These are phyloP conservation scores for Eptesicus fuscus DNA, from an alignment of 2,113 vertebrate genomes.

Conservation along the genomic window DNA sequence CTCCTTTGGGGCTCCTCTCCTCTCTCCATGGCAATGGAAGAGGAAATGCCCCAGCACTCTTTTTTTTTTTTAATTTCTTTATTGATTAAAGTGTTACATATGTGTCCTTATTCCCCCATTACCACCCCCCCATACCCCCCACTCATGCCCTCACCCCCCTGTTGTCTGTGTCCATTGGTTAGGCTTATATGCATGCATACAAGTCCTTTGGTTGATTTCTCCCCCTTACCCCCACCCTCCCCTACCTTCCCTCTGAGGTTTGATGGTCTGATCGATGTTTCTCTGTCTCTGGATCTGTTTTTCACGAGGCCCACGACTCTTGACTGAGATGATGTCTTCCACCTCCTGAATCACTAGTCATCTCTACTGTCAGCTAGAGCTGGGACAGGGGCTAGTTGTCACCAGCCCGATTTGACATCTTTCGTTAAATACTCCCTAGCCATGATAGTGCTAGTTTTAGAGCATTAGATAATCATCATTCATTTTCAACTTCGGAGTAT, in stretches of 20 bases:
- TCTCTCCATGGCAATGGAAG: not conserved
- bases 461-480: conserved; percentile 1
- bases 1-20: not conserved
- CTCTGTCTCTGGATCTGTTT: too few relatives aligned
- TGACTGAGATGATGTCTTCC: not conserved
- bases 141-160: too few relatives aligned
- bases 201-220: too few relatives aligned
- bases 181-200: too few relatives aligned
- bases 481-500: not conserved
- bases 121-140: too few relatives aligned
- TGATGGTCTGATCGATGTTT: too few relatives aligned
- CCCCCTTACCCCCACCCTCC: too few relatives aligned
- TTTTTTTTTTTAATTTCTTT: too few relatives aligned
- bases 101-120: too few relatives aligned
- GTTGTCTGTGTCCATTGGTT: too few relatives aligned
- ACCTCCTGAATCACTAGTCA: not conserved
- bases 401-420: not conserved
- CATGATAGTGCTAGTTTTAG: not conserved
- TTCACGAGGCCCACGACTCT: not conserved
- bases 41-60: not conserved
- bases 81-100: too few relatives aligned
- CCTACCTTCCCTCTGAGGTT: too few relatives aligned
- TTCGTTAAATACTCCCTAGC: not conserved
- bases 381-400: not conserved
- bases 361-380: not conserved